Conservation (phyloP, 2,888 invertebrate genomes). For the Dicranocentrus wangi region DNA sequence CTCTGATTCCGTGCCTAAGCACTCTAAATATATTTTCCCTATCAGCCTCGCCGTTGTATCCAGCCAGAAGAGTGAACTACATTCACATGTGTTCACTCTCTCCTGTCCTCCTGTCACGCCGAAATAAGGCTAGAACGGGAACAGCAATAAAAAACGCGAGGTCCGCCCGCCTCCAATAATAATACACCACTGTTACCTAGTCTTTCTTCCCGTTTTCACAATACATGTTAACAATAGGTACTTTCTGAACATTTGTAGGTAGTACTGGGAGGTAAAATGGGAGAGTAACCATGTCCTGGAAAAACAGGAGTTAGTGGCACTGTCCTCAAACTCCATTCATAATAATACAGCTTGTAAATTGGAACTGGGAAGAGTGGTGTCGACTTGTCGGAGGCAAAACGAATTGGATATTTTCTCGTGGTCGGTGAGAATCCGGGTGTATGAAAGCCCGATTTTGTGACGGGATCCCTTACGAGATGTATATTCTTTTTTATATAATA, state of each 20-base stretch:
- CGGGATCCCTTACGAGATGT: too few relatives aligned
- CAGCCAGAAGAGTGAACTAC: conserved; percentile 21
- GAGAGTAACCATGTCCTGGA: too few relatives aligned
- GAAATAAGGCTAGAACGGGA: conserved; percentile 5
- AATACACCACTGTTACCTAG: conserved; percentile 32
- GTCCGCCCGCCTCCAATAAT: conserved; percentile 45
- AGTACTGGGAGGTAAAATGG: neutral
- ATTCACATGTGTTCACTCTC: conserved; percentile 60
- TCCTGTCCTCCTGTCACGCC: conserved; percentile 52
- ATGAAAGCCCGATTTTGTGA: too few relatives aligned
- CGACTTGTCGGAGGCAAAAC: conserved; percentile 42
- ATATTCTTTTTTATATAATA: too few relatives aligned
- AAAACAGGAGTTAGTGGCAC: neutral
- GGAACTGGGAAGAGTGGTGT: conserved; percentile 43
- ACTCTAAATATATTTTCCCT: too few relatives aligned
- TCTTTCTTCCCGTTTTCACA: neutral
- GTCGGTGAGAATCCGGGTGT: too few relatives aligned
- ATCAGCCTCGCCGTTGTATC: too few relatives aligned
- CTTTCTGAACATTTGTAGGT: too few relatives aligned
- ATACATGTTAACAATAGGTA: conserved; percentile 25
- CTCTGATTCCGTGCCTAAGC: neutral
- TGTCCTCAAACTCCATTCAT: conserved; percentile 30
- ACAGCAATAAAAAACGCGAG: conserved; percentile 47
- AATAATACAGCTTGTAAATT: conserved; percentile 54
- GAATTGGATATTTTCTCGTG: conserved; percentile 39